Conservation (phyloP, 2,113 vertebrate species). For the Stegastes partitus region DNA sequence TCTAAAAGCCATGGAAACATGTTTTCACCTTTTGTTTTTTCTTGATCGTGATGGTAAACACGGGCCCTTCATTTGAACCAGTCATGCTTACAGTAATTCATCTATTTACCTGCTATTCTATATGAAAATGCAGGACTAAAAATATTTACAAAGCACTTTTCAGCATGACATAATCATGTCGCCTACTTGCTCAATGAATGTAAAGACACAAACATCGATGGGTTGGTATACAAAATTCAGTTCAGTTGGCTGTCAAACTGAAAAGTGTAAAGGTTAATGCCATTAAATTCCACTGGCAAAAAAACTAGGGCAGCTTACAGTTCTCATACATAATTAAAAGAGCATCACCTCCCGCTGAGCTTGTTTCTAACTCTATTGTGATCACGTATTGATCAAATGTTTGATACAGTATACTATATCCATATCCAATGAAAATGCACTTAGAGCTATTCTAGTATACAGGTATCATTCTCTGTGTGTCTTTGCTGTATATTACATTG, state of each 20-base stretch:
- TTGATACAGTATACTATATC: constrained; percentile 9
- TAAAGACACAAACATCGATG: background rate
- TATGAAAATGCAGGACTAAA: too few species aligned
- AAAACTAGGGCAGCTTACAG: constrained; percentile 26
- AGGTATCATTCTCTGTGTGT: background rate
- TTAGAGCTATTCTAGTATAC: background rate
- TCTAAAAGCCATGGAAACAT: too few species aligned
- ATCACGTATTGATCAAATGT: constrained; percentile 37
- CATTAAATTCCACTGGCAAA: constrained; percentile 8
- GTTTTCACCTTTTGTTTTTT: too few species aligned
- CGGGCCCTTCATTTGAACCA: too few species aligned
- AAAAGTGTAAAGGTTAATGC: background rate
- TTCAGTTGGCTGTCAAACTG: background rate
- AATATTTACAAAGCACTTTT: too few species aligned
- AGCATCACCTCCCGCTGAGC: constrained; percentile 8
- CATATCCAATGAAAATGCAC: background rate
- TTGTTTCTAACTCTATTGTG: constrained; percentile 4
- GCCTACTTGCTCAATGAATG: background rate
- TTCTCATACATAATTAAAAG: constrained; percentile 14
- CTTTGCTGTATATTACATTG: background rate
- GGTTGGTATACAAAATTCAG: background rate
- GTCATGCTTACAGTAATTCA: too few species aligned
- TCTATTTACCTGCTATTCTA: too few species aligned
- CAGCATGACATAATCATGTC: background rate
- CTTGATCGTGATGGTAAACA: too few species aligned